A percentile compares a stretch with the other conserved stretches of the same genome.
These are phyloP conservation scores for Sinopyrophorus schimmeli DNA, from an alignment of 2,888 invertebrate species.

Conservation along the genomic window DNA sequence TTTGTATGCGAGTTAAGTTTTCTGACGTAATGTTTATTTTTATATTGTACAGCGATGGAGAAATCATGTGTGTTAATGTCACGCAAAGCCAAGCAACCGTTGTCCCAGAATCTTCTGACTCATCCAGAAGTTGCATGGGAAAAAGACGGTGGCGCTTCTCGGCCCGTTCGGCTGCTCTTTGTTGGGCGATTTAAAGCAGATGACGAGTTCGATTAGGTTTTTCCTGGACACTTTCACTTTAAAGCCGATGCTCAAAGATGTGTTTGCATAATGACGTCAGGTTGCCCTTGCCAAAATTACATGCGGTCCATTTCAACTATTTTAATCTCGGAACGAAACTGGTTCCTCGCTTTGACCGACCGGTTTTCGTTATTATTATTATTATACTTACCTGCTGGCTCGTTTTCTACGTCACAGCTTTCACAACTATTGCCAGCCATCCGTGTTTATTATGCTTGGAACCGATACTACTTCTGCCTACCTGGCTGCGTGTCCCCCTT, in stretches of 20 bases:
- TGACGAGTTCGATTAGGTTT: constrained; percentile 4
- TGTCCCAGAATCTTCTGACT: constrained; percentile 28
- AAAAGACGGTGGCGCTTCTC: constrained; percentile 8
- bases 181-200: constrained; percentile 10
- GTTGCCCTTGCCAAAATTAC: constrained; percentile 31
- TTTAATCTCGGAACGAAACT: constrained; percentile 26
- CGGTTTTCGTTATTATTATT: constrained; percentile 31
- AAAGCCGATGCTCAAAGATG: constrained; percentile 14
- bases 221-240: constrained; percentile 19
- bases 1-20: constrained; percentile 36
- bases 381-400: constrained; percentile 35
- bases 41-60: constrained; percentile 32
- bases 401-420: constrained; percentile 39
- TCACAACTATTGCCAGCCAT: constrained; percentile 37
- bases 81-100: constrained; percentile 29
- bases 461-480: constrained; percentile 31
- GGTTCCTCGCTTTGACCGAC: constrained; percentile 29
- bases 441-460: constrained; percentile 32
- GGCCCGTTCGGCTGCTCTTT: not conserved
- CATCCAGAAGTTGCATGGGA: constrained; percentile 12
- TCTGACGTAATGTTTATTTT: constrained; percentile 48
- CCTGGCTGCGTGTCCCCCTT: constrained; percentile 39
- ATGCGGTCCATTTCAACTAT: constrained; percentile 27
- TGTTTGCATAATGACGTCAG: constrained; percentile 28
- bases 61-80: constrained; percentile 33